Base-by-base conservation (phyloP, 2,113 vertebrate species). In the Sorex fumeus region DNA sequence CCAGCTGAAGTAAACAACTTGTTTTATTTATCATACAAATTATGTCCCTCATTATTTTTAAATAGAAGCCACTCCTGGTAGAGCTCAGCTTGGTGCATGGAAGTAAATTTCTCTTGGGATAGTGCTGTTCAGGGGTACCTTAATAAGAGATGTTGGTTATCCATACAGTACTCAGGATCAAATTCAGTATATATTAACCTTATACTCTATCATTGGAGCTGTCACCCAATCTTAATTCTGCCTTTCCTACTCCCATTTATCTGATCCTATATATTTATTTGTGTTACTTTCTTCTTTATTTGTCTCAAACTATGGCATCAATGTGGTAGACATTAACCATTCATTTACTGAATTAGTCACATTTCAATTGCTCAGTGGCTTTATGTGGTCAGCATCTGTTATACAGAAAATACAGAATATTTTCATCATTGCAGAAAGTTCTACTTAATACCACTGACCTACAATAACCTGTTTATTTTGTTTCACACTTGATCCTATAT, bases 361-460 rank as follows among this genome's bases (percentile, higher is more conserved):
- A 25, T 43, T 43, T 84, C 74, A 85, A n/a, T 7, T 27, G 2
- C 13, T 81, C 57, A 27, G 1, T 43, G 40, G 34, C n/a, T 67
- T 19, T 66, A 28, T 32, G 8, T 79, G n/a, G 18, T 13, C 74
- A 66, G 12, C 30, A 77, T 80, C 50, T 91, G 74, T 45, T 32
- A 74, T 7, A 47, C 28, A 28, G 34, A 53, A 76, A 19, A 47
- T 16, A 62, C 0, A 45, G 67, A 75, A 50, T 0, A 83, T 67
- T 76, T 84, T 76, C 28, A 79, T 72, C 30, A 66, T 34, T 30
- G 10, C 11, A 82, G 16, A 25, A 83, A 86, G 36, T 87, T 88
- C 53, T 47, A 11, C 23, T 88, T 21, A 71, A 62, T 3, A 78
- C 19, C 3, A 8, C 36, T 71, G 18, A 10, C 67, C 30, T 69